Percentiles rank a stretch among this genome's conserved stretches.
phyloP scores from a whole-genome alignment of 2,888 invertebrate genomes.

The Pseudococcus jackbeardsleyi region DNA sequence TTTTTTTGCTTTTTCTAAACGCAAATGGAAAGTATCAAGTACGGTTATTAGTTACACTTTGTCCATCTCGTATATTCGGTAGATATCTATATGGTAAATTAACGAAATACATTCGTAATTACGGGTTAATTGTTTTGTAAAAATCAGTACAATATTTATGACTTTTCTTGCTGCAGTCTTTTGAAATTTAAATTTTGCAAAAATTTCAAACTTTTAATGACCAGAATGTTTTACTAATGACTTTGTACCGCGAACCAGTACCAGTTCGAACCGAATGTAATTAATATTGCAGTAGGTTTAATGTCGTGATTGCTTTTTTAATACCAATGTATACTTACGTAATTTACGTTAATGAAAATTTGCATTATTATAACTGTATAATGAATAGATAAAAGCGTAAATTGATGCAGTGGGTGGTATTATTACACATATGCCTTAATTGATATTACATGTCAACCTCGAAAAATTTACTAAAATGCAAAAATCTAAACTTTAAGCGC shows the following conservation, averaged over 20 bases:
- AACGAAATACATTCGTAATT: conserved; percentile 36
- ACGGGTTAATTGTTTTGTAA: conserved; percentile 51
- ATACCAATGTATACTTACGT: not conserved
- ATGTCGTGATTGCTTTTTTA: conserved; percentile 9
- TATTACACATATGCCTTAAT: not conserved
- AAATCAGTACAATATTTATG: conserved; percentile 51
- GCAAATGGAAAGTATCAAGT: not conserved
- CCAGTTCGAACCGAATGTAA: conserved; percentile 12
- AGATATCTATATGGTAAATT: not conserved
- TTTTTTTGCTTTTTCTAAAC: not conserved
- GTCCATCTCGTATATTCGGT: not conserved
- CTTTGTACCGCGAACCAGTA: not conserved
- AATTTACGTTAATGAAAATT: not conserved
- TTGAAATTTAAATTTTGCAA: conserved; percentile 16
- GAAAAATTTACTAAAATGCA: not conserved
- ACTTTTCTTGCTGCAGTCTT: conserved; percentile 31
- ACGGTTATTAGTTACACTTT: conserved; percentile 44
- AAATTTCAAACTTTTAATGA: conserved; percentile 19
- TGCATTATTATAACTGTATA: not conserved
- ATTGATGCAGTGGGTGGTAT: not conserved
- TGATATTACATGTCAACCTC: too few species aligned
- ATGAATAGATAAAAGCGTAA: not conserved
- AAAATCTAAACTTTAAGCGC: not conserved
- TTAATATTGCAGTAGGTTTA: not conserved
- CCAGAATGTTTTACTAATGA: not conserved